phyloP scores from a whole-genome alignment of 2,888 invertebrate species.

The Ichneumon xanthorius region DNA sequence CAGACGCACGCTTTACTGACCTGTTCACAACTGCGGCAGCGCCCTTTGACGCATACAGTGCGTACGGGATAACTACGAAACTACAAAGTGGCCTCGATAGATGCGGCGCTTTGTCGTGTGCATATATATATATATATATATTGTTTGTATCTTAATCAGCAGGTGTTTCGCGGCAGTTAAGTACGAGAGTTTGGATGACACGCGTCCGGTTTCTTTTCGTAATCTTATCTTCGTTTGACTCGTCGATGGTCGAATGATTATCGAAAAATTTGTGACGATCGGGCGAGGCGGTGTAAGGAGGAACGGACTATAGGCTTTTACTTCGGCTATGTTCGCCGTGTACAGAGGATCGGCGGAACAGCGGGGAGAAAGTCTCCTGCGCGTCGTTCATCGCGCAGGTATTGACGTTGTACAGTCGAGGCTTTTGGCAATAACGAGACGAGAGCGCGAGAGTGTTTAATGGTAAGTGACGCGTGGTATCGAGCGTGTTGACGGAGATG shows the following conservation, averaged over 20 bases:
- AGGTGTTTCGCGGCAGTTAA: conserved; percentile 9
- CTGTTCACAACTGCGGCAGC: conserved; percentile 79
- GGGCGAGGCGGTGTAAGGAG: conserved; percentile 39
- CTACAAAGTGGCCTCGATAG: conserved; percentile 52
- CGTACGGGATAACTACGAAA: conserved; percentile 69
- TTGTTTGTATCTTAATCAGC: conserved; percentile 23
- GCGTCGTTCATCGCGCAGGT: conserved; percentile 72
- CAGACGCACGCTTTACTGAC: conserved; percentile 75
- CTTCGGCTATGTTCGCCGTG: conserved; percentile 14
- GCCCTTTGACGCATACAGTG: conserved; percentile 80
- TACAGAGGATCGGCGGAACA: conserved; percentile 8
- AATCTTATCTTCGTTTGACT: conserved; percentile 11
- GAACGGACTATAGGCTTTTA: conserved; percentile 57
- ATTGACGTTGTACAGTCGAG: conserved; percentile 69
- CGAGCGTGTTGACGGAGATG: background rate
- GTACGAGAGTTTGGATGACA: background rate
- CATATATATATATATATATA: conserved; percentile 4
- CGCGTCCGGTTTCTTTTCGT: background rate
- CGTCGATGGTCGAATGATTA: conserved; percentile 7
- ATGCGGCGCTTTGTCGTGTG: background rate
- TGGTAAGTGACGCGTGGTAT: background rate
- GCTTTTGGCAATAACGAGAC: conserved; percentile 5
- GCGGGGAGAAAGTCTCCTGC: conserved; percentile 71
- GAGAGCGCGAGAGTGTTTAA: background rate
- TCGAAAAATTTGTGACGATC: background rate